Base-by-base conservation (phyloP, 2,797 vertebrate species). In the Pachyuromys duprasi region DNA sequence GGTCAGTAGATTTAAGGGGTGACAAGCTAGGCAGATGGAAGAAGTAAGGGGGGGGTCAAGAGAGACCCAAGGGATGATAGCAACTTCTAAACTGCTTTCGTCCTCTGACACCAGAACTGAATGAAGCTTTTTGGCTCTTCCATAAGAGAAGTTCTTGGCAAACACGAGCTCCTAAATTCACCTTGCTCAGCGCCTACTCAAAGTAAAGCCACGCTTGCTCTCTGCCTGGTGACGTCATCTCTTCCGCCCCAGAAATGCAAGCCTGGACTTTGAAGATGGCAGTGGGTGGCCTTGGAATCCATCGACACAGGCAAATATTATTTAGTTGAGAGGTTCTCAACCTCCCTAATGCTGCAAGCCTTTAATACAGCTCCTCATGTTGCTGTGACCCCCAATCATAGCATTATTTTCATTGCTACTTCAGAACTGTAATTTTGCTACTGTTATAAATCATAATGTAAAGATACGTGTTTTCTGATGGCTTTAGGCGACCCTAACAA, bases 271-370 rank as follows among this genome's bases (percentile, higher is more conserved):
- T 83, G 28, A 2, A 33, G 70, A 60, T 87, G 24, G 49, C 42
- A 70, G n/a, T 15, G 3, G 33, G 75, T 55, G n/a, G 49, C 49
- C 49, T 49, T 65, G 83, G 92, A 95, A 70, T 70, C 86, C 92
- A 90, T 87, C 89, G 80, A 86, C 39, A 86, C 49, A 89, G 76
- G 72, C 79, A 94, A 86, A 87, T 49, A 57, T 26, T 87, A 86
- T 65, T 96, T 94, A 96, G 89, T 88, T 93, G 9, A 13, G 4
- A 5, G 70, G 9, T 13, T 74, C 70, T 74, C 70, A 42, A 2
- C 11, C 70, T 74, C 26, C 36, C 39, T 74, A 14, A 74, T 2
- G 8, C 11, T 26, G 11, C 0, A 12, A 26, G 36, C 70, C 22
- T 74, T 42, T 42, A 22, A 42, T 13, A 26, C 36, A 26, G 22